Base-by-base conservation (phyloP, 2,113 vertebrate genomes). In the Caranx melampygus region DNA sequence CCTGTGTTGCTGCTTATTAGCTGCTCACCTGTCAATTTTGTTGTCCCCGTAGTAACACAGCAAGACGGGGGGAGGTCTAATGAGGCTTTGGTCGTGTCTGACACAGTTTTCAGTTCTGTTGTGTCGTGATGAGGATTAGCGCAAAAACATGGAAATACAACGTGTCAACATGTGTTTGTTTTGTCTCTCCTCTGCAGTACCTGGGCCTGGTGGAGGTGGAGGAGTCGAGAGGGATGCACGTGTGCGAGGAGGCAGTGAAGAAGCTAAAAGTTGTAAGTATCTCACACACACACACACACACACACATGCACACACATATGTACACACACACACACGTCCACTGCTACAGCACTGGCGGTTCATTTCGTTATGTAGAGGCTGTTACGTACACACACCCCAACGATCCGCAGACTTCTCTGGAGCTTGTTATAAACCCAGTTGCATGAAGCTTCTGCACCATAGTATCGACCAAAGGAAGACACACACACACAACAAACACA, bases 141-240 rank as follows among this genome's bases (percentile, higher is more conserved):
- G 15, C 51, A 12, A 21, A 49, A 58, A 70, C 3, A 1, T 10
- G 15, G 26, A 33, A 52, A 47, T 31, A 34, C 14, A 2, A 61
- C 5, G 2, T 2, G 7, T 31, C 34, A 65, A 52, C 40, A 26
- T 37, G 40, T 60, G 51, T 58, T 16, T 26, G 34, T 21, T 14
- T 72, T 34, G 18, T 52, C 3, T 44, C 42, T 33, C 1, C 40
- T 44, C 61, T 71, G 49, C 88, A 98, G 97, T 98, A 98, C 88
- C 91, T 98, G 84, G 97, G 97, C 18, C 91, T 97, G 40, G 96
- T 97, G 58, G 97, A 97, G 86, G 97, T 98, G 83, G 96, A 97
- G 33, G 97, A 98, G 92, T 98, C 97, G 3, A 95, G 97, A 65
- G 97, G 97, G 14, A 98, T 98, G 97, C 97, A 98, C 1, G 96